Base-by-base conservation (phyloP, 2,797 vertebrate genomes). In the Cryptoblepharus egeriae region DNA sequence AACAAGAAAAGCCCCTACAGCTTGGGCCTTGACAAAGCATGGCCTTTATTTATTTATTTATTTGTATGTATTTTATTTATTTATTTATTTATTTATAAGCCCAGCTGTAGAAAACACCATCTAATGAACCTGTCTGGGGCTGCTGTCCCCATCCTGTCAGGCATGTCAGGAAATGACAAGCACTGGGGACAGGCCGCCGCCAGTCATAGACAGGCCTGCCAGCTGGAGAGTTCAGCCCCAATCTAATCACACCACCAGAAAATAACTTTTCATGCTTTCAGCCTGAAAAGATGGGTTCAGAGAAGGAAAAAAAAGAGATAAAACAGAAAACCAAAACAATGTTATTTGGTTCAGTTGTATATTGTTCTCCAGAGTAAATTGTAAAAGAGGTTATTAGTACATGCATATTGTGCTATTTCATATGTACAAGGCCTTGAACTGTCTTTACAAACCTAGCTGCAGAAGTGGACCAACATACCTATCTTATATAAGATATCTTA, bases 111-210 rank as follows among this genome's bases (percentile, higher is more conserved):
- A 97, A 98, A 98, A 97, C 97, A 96, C 96, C 97, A 97, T 98
- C 98, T 99, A 99, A 99, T 99, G 98, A 99, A 99, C 98, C 98
- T 99, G 98, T 99, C 98, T 98, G 97, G 96, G 96, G 97, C 96
- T 97, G 96, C 98, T 97, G 98, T 99, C 98, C 98, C 97, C 97
- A 97, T 98, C 98, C 98, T 99, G 98, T 99, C 98, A 99, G 97
- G 97, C 97, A 97, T 97, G 98, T 99, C 98, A 99, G 97, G 96
- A 96, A 96, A 97, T 99, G 98, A 99, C 97, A 97, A 97, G 98
- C 97, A 95, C 97, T 95, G 96, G 97, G 98, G 98, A 98, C 97
- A 96, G 95, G 97, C 96, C 94, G 97, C 97, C 97, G 97, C 97
- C 97, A 98, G 97, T 98, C 98, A 97, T 94, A 98, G 98, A 98